Conservation (phyloP, 35 echinoderm and acorn worm genomes). For the Diadema setosum region DNA sequence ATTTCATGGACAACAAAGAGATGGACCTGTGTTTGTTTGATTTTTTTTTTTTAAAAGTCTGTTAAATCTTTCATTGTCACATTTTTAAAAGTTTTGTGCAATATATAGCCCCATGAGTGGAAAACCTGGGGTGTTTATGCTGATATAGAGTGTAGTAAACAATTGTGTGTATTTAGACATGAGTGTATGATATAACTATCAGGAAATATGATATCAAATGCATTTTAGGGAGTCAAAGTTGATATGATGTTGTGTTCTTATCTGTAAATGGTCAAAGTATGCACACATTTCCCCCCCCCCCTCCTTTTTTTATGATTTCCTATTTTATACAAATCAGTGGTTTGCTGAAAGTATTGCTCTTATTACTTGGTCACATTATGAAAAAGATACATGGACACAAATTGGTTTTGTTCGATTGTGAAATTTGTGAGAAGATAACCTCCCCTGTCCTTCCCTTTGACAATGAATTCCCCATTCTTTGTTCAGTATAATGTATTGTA, state of each 20-base stretch:
- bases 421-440: neutral
- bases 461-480: neutral
- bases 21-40: neutral
- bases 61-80: neutral
- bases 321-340: neutral
- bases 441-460: neutral
- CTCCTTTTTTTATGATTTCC: too few species aligned
- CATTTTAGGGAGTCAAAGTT: neutral
- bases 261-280: slow-evolving; percentile 23
- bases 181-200: neutral
- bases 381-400: neutral
- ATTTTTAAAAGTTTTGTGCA: slow-evolving; percentile 22
- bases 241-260: slow-evolving; percentile 18
- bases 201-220: neutral
- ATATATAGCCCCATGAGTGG: neutral
- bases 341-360: neutral
- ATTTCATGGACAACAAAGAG: neutral
- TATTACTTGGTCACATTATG: neutral
- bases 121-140: neutral
- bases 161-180: slow-evolving; percentile 9
- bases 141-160: neutral
- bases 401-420: neutral
- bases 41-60: neutral
- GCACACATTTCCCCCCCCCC: neutral
- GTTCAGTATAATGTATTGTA: slow-evolving; percentile 6